These are phyloP conservation scores for Ennomos erosarius DNA, from an alignment of 2,888 invertebrate genomes.

Conservation along the genomic window DNA sequence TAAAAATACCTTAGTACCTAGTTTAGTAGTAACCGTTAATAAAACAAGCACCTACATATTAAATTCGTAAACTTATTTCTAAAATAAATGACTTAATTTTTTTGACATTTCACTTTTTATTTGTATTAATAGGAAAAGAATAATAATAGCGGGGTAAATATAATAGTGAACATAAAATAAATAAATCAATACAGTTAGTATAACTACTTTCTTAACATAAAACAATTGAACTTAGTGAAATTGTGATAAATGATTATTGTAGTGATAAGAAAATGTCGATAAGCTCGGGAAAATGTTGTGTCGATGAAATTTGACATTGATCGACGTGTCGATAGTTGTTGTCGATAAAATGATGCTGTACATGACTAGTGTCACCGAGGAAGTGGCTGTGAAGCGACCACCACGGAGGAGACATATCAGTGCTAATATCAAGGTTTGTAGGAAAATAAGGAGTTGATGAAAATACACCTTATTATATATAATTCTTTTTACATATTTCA, in stretches of 20 bases:
- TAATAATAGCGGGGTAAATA: too few species aligned
- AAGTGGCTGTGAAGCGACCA: constrained; percentile 69
- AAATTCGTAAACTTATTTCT: too few species aligned
- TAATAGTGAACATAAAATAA: too few species aligned
- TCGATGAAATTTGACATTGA: constrained; percentile 41
- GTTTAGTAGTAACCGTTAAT: too few species aligned
- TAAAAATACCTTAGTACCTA: too few species aligned
- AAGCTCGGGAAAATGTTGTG: constrained; percentile 27
- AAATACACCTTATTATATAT: too few species aligned
- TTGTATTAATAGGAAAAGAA: too few species aligned
- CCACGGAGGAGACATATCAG: constrained; percentile 72
- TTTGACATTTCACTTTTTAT: too few species aligned
- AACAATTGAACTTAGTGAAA: not conserved
- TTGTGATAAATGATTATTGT: constrained; percentile 15
- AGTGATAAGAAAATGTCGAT: constrained; percentile 47
- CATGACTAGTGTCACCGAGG: constrained; percentile 66
- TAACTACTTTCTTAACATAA: not conserved
- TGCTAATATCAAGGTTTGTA: constrained; percentile 77
- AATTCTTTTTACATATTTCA: too few species aligned
- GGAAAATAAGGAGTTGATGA: too few species aligned
- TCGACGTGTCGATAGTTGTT: constrained; percentile 34
- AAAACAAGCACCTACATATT: too few species aligned
- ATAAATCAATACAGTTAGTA: not conserved
- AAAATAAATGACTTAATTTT: too few species aligned
- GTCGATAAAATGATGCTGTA: constrained; percentile 74